Evolutionary conservation across 2,888 invertebrate genomes (phyloP).

Genomic region (Sturmia bella): DNA sequence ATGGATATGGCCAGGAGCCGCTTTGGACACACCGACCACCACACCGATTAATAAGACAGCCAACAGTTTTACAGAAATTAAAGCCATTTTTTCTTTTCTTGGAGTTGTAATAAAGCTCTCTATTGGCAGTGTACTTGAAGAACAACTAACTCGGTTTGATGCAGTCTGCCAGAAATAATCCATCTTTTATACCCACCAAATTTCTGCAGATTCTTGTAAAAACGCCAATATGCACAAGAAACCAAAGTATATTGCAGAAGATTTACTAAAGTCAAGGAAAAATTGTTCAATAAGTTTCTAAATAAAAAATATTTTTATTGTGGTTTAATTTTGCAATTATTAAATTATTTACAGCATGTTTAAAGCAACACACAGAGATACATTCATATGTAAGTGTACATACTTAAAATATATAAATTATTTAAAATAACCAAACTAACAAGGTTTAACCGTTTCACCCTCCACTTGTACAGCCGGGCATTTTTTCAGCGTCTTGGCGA

Average conservation of each 20-base stretch:
- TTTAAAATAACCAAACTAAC: constrained; percentile 15
- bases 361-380: constrained; percentile 16
- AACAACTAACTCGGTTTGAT: constrained; percentile 40
- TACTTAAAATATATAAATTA: background rate
- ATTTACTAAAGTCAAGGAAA: constrained; percentile 16
- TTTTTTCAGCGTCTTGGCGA: constrained; percentile 88
- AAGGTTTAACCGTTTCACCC: constrained; percentile 84
- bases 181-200: constrained; percentile 57
- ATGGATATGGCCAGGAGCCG: constrained; percentile 70
- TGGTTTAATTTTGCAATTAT: constrained; percentile 36
- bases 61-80: constrained; percentile 46
- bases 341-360: constrained; percentile 47
- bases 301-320: constrained; percentile 29
- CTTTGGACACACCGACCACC: constrained; percentile 29
- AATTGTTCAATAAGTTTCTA: background rate
- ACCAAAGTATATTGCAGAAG: constrained; percentile 15
- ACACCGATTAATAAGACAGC: constrained; percentile 40
- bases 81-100: constrained; percentile 26
- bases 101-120: background rate
- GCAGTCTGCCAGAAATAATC: background rate
- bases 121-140: constrained; percentile 8
- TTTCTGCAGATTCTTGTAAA: background rate
- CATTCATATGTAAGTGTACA: background rate
- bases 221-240: background rate
- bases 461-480: constrained; percentile 84